phyloP scores from a whole-genome alignment of 2,797 vertebrate species.

The Ctenopoma multispine region DNA sequence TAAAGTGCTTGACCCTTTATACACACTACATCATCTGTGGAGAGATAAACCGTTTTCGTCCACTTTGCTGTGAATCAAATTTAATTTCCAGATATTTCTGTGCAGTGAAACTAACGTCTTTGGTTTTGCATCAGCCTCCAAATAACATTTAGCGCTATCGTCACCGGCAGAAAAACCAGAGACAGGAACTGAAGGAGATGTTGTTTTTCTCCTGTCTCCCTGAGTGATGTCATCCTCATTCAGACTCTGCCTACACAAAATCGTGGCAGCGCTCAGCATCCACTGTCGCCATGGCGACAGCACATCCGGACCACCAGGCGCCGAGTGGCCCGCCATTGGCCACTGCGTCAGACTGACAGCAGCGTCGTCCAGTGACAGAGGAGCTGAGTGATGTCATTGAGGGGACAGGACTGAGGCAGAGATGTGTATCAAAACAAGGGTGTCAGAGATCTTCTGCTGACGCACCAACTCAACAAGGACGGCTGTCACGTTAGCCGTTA shows the following conservation, averaged over 20 bases:
- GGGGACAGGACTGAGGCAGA: constrained; percentile 16
- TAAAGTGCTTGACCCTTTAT: neutral
- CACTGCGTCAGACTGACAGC: constrained; percentile 15
- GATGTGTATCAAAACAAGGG: constrained; percentile 35
- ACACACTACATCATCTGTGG: neutral
- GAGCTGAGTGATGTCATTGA: constrained; percentile 65
- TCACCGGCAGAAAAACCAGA: constrained; percentile 53
- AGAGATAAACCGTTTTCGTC: neutral
- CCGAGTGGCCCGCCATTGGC: constrained; percentile 40
- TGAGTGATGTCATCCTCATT: constrained; percentile 73
- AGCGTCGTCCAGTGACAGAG: constrained; percentile 44
- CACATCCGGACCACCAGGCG: constrained; percentile 2
- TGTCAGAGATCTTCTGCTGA: constrained; percentile 61
- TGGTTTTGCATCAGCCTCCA: constrained; percentile 15
- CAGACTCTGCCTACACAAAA: constrained; percentile 72
- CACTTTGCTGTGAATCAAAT: neutral
- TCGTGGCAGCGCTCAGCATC: constrained; percentile 75
- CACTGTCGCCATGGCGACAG: constrained; percentile 80
- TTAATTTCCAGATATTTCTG: constrained; percentile 11
- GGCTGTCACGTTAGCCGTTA: constrained; percentile 21
- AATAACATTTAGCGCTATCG: constrained; percentile 26
- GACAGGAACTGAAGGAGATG: constrained; percentile 53
- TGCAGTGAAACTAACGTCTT: constrained; percentile 9
- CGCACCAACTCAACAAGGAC: constrained; percentile 43
- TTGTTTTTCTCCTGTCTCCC: constrained; percentile 69